Evolutionary conservation across 2,888 invertebrate genomes (phyloP), one percentile per base, ranked within the genome.

Genomic region (Drosophila niveifrons): DNA sequence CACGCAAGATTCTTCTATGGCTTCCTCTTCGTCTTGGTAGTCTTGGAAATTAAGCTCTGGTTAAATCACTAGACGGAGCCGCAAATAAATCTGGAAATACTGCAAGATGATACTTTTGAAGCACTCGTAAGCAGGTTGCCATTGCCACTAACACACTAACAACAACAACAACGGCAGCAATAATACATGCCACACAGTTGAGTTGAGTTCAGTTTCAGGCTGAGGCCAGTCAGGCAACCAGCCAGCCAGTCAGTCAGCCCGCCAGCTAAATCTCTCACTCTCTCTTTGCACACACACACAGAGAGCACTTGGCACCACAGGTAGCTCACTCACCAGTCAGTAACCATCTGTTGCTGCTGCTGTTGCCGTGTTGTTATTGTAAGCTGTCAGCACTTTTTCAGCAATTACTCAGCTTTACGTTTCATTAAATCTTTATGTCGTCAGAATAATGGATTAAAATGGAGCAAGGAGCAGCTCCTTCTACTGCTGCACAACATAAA

Each of bases 341-440:
- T 44, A 65, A 31, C 75, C 77, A 81, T 76, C 77, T 82, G 82
- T 82, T 79, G 86, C 74, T 64, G 52, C 53, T 31, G n/a, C 13
- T 47, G 29, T 29, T 55, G 28, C 65, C 61, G 72, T 68, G 36
- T 28, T 36, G 46, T 43, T 63, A 57, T 17, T 65, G 64, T 61
- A 46, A 65, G 57, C 68, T 58, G 61, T 61, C 62, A 56, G 68
- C 75, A 70, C 69, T 67, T 76, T 73, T 80, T 69, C 72, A 79
- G 69, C 85, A 78, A 88, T 84, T 84, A 88, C 83, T 82, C 88
- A 82, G 80, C 69, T 84, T 84, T 88, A 88, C 88, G 88, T 78
- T 82, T 88, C 85, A 88, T 88, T 85, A 82, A 85, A 82, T 85
- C 75, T 80, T 75, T 68, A 73, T 80, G 80, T 88, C 72, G 85